Evolutionary conservation across 2,797 vertebrate genomes (phyloP).

Genomic region (Vipera ursinii): DNA sequence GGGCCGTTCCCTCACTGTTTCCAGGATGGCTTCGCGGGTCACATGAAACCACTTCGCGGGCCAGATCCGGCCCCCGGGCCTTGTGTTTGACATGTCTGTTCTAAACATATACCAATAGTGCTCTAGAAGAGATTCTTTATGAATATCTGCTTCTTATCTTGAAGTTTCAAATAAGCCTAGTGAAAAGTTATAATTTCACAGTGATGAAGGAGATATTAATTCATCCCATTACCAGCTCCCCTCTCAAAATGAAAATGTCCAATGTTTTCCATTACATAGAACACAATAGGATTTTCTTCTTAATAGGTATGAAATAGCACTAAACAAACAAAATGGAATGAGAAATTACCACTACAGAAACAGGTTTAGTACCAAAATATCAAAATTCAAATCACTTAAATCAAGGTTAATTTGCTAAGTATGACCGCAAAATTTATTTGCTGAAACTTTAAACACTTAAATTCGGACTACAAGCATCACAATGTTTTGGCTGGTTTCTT

Average conservation of each 20-base stretch:
- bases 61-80: too few species aligned
- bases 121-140: neutral
- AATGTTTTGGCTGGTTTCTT: neutral
- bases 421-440: neutral
- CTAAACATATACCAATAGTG: neutral
- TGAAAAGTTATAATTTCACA: neutral
- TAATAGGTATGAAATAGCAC: neutral
- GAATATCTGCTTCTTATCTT: neutral
- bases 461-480: neutral
- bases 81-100: too few species aligned
- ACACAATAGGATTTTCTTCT: neutral
- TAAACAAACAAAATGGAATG: neutral
- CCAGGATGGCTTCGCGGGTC: too few species aligned
- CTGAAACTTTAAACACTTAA: neutral
- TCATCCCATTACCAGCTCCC: neutral
- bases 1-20: too few species aligned
- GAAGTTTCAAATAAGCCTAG: neutral
- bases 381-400: neutral
- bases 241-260: neutral
- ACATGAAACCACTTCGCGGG: too few species aligned
- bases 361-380: neutral
- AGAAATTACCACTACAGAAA: neutral
- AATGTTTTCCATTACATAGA: neutral
- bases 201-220: neutral
- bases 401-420: neutral